A percentile compares a stretch with the other conserved stretches of the same genome.
Evolutionary conservation across 2,113 vertebrate genomes (phyloP).

Genomic region (Taxidea taxus): DNA sequence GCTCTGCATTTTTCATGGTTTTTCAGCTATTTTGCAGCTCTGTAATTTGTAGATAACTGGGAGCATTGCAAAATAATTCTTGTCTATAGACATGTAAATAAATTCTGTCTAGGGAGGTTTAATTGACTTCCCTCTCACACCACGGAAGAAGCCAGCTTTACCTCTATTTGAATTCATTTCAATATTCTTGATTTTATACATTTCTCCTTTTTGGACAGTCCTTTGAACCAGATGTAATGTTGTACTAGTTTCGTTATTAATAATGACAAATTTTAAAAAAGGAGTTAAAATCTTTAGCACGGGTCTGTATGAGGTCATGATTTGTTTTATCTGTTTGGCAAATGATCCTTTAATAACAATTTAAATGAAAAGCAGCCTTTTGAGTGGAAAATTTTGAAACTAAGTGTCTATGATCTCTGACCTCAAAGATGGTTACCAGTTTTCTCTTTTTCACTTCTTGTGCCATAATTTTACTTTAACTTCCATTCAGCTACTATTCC

Average conservation of each 20-base stretch:
- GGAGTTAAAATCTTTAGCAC: background rate
- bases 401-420: background rate
- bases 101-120: background rate
- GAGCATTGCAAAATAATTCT: background rate
- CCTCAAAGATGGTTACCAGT: background rate
- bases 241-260: background rate
- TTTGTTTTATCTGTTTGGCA: background rate
- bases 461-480: background rate
- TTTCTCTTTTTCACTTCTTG: background rate
- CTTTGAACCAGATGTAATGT: background rate
- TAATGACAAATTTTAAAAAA: background rate
- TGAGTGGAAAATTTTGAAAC: slow-evolving; percentile 20
- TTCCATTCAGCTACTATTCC: background rate
- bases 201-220: background rate
- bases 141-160: background rate
- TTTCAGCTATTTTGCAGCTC: background rate
- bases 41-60: background rate
- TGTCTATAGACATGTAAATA: background rate
- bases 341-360: background rate
- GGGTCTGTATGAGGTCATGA: background rate
- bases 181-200: background rate
- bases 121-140: background rate
- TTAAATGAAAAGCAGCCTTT: background rate
- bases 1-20: background rate
- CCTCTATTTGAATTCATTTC: background rate